Evolutionary conservation across 2,888 invertebrate species (phyloP).

Genomic region (Neoascia interrupta): DNA sequence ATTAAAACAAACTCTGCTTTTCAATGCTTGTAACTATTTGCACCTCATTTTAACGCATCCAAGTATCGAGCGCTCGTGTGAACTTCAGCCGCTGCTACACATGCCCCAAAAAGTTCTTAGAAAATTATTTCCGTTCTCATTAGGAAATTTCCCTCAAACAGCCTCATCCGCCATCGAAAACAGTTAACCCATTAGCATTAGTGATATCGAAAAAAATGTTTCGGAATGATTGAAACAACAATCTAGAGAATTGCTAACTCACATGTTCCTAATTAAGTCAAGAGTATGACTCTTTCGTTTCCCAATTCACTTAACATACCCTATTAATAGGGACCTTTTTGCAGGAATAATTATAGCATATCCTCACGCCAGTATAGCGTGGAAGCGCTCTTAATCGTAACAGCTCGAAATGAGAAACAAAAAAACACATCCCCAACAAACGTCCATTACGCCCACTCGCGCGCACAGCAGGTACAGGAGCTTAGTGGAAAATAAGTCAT

Average conservation of each 20-base stretch:
- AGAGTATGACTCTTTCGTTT: constrained; percentile 17
- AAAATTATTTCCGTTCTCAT: too few species aligned
- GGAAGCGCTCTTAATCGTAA: constrained; percentile 47
- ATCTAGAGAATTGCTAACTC: constrained; percentile 25
- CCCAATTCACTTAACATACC: background rate
- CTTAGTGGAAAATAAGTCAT: constrained; percentile 59
- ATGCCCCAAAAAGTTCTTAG: too few species aligned
- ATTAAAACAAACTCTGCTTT: too few species aligned
- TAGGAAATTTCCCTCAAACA: too few species aligned
- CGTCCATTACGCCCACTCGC: constrained; percentile 18
- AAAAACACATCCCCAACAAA: constrained; percentile 29
- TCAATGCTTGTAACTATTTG: too few species aligned
- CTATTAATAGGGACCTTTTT: constrained; percentile 31
- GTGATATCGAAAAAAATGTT: constrained; percentile 4
- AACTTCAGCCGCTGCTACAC: too few species aligned
- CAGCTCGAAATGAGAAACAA: too few species aligned
- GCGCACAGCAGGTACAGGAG: background rate
- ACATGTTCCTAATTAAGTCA: constrained; percentile 53
- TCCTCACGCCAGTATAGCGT: constrained; percentile 48
- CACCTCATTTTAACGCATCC: too few species aligned
- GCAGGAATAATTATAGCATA: constrained; percentile 35
- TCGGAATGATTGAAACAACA: background rate
- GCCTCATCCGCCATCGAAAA: too few species aligned
- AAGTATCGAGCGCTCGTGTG: too few species aligned
- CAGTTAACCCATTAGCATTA: constrained; percentile 5